These are phyloP conservation scores for Dufourea novaeangliae DNA, from an alignment of 1,140 invertebrate genomes.

Conservation along the genomic window DNA sequence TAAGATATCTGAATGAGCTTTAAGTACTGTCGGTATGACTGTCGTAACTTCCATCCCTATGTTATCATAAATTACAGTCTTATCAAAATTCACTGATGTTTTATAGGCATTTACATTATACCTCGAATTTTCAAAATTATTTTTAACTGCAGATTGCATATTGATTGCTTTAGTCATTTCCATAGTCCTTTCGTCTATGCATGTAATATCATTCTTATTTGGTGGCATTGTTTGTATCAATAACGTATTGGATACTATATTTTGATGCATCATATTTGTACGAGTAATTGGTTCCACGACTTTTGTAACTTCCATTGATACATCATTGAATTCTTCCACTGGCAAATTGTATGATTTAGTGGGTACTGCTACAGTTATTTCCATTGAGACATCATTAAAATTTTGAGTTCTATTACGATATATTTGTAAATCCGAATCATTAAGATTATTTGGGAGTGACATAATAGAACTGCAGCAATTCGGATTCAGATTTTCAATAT, in stretches of 20 bases:
- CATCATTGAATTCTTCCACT: background rate
- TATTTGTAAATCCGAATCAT: too few species aligned
- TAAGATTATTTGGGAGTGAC: too few species aligned
- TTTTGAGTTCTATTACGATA: background rate
- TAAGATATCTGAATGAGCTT: background rate
- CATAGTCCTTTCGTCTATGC: slow-evolving; percentile 46
- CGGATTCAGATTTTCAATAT: background rate
- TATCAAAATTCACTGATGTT: background rate
- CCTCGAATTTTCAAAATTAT: background rate
- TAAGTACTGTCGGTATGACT: background rate
- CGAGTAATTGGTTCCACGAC: background rate
- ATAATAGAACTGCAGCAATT: slow-evolving; percentile 10
- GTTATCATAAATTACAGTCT: slow-evolving; percentile 13
- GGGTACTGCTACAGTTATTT: slow-evolving; percentile 19
- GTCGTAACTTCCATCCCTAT: slow-evolving; percentile 54
- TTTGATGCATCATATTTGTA: background rate
- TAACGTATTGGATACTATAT: background rate
- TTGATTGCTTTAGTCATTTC: slow-evolving; percentile 47
- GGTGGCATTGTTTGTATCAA: background rate
- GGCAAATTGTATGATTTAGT: background rate
- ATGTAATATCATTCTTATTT: slow-evolving; percentile 7
- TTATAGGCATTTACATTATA: background rate
- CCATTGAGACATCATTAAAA: slow-evolving; percentile 13
- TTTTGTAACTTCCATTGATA: slow-evolving; percentile 46
- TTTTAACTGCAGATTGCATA: background rate